Evolutionary conservation across 2,113 vertebrate genomes (phyloP).

Genomic region (Ictalurus punctatus): DNA sequence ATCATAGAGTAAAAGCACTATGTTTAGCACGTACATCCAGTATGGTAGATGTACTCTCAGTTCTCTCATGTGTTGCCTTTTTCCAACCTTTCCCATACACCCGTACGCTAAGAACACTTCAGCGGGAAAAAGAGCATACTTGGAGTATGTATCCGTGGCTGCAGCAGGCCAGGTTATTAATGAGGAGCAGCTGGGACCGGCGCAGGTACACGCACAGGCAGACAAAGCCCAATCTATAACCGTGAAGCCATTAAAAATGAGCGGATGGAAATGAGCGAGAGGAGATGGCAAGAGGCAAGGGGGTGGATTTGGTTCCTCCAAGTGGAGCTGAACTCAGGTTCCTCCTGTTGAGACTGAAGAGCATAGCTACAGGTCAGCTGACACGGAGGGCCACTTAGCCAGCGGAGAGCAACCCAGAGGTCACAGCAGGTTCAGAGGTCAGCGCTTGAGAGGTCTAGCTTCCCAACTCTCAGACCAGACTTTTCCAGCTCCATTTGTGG

Average conservation of each 20-base stretch:
- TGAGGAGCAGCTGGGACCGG: slow-evolving; percentile 80
- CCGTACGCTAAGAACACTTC: background rate
- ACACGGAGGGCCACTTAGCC: slow-evolving; percentile 48
- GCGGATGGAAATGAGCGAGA: slow-evolving; percentile 76
- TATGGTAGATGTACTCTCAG: slow-evolving; percentile 16
- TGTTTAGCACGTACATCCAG: background rate
- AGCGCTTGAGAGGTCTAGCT: slow-evolving; percentile 57
- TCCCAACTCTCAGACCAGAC: slow-evolving; percentile 57
- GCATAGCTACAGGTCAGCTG: slow-evolving; percentile 49
- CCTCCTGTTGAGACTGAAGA: slow-evolving; percentile 37
- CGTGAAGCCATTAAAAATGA: slow-evolving; percentile 80
- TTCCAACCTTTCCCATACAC: background rate
- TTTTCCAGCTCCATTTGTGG: slow-evolving; percentile 63
- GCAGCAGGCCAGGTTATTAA: slow-evolving; percentile 75
- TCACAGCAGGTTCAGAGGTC: slow-evolving; percentile 55
- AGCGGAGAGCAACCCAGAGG: slow-evolving; percentile 48
- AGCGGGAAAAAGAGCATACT: slow-evolving; percentile 54
- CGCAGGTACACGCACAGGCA: slow-evolving; percentile 77
- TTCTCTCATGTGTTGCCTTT: slow-evolving; percentile 23
- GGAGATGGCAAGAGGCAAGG: slow-evolving; percentile 12
- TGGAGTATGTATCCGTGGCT: slow-evolving; percentile 58
- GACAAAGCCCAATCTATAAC: slow-evolving; percentile 83
- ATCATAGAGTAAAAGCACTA: slow-evolving; percentile 44
- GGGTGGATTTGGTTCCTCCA: slow-evolving; percentile 18
- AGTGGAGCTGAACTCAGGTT: slow-evolving; percentile 15